A percentile compares a stretch with the other conserved stretches of the same genome.
Evolutionary conservation across 2,113 vertebrate species (phyloP).

Genomic region (Indicator indicator): DNA sequence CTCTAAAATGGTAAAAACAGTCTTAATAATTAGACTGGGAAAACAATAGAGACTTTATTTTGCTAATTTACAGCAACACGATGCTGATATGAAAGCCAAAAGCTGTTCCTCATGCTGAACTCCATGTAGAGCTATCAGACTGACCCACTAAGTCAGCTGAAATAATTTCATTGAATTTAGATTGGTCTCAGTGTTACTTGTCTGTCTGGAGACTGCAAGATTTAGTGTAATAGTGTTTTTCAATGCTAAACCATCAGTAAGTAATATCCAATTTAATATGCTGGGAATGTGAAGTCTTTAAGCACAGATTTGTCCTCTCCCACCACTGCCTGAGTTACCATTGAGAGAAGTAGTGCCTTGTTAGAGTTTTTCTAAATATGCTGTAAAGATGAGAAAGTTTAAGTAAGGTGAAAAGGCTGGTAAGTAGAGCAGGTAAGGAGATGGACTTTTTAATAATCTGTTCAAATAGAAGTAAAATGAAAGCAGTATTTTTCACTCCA

Average conservation of each 20-base stretch:
- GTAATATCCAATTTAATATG: not conserved
- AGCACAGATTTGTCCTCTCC: not conserved
- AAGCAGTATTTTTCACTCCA: not conserved
- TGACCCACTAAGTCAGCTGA: not conserved
- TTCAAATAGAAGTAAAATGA: not conserved
- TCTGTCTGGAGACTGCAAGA: not conserved
- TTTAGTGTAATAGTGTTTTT: not conserved
- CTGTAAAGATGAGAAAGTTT: not conserved
- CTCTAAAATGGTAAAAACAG: not conserved
- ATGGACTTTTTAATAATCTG: not conserved
- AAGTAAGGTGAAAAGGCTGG: not conserved
- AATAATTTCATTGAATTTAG: not conserved
- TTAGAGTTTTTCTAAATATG: not conserved
- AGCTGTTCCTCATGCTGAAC: not conserved
- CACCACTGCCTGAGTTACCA: not conserved
- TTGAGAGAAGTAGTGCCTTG: not conserved
- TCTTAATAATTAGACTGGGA: not conserved
- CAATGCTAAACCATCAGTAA: slow-evolving; percentile 3
- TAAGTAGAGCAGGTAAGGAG: not conserved
- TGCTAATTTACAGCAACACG: not conserved
- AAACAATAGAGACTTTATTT: not conserved
- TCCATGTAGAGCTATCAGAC: not conserved
- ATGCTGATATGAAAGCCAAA: not conserved
- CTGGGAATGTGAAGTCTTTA: not conserved
- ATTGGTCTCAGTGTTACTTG: not conserved